Evolutionary conservation across 23 tunicate species (phyloP).

Genomic region (Diplosoma virens): DNA sequence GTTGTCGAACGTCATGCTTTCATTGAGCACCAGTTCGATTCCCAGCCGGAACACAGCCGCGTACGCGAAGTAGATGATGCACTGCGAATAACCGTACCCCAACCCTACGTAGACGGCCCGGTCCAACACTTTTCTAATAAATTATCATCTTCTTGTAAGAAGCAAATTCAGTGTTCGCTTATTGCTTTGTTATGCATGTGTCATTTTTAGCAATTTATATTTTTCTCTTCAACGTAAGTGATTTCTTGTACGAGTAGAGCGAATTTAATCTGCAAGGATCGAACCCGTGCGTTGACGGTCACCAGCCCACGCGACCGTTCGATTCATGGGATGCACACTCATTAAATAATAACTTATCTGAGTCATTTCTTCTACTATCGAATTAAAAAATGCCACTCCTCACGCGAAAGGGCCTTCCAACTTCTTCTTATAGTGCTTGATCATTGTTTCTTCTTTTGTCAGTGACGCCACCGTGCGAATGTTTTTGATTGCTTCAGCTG

Average conservation of each 20-base stretch:
- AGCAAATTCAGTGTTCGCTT: no score
- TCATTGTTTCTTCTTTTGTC: slow-evolving; percentile 55
- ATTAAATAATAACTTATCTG: no score
- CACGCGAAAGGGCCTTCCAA: slow-evolving; percentile 53
- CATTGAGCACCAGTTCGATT: slow-evolving; percentile 61
- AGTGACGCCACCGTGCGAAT: slow-evolving; percentile 91
- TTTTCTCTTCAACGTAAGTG: no score
- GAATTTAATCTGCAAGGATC: no score
- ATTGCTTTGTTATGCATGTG: no score
- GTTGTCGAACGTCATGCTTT: slow-evolving; percentile 62
- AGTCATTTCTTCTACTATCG: no score
- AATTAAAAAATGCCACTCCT: not conserved
- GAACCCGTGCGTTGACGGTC: no score
- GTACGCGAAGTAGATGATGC: slow-evolving; percentile 89
- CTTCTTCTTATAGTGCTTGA: slow-evolving; percentile 32
- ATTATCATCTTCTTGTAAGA: not conserved
- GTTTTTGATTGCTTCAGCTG: slow-evolving; percentile 75
- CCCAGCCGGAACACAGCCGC: slow-evolving; percentile 95
- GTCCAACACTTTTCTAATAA: slow-evolving; percentile 6
- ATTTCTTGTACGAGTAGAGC: no score
- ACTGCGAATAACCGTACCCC: slow-evolving; percentile 88
- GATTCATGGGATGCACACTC: no score
- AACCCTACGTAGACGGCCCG: slow-evolving; percentile 45
- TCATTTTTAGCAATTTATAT: no score
- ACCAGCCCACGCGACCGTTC: no score